Evolutionary conservation across 2,113 vertebrate species (phyloP).

Genomic region (Sporophila hypoxantha): DNA sequence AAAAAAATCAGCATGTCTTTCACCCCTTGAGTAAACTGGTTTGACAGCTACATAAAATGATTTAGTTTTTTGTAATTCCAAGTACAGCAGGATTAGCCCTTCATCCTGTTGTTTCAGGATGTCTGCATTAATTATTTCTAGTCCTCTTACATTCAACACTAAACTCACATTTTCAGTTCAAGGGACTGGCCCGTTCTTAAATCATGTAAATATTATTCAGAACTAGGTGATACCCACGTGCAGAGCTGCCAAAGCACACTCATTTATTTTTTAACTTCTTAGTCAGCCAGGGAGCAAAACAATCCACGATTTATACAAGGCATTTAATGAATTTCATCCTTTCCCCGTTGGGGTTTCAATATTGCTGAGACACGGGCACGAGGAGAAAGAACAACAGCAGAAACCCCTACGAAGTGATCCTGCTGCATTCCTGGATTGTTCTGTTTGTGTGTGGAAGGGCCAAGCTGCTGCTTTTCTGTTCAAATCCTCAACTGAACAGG

Average conservation of each 20-base stretch:
- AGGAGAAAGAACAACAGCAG: background rate
- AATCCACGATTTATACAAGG: slow-evolving; percentile 24
- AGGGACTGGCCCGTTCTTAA: background rate
- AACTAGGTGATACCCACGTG: background rate
- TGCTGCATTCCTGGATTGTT: background rate
- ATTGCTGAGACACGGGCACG: background rate
- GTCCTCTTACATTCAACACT: slow-evolving; percentile 18
- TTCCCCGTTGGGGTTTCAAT: background rate
- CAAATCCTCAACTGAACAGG: background rate
- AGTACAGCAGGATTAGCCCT: slow-evolving; percentile 5
- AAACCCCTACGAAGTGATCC: background rate
- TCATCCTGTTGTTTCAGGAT: slow-evolving; percentile 22
- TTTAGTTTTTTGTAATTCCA: background rate
- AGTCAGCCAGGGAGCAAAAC: slow-evolving; percentile 28
- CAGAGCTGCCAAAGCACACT: slow-evolving; percentile 24
- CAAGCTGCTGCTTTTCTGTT: background rate
- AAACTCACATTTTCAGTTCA: slow-evolving; percentile 28
- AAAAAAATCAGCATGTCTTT: background rate
- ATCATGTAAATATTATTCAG: slow-evolving; percentile 11
- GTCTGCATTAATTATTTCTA: slow-evolving; percentile 34
- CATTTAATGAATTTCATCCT: slow-evolving; percentile 9
- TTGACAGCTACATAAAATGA: slow-evolving; percentile 23
- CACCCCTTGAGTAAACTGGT: background rate
- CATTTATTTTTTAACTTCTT: slow-evolving; percentile 32
- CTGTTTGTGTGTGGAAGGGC: background rate